Evolutionary conservation across 64 coral and sea anemone genomes (phyloP).

Genomic region (Dendronephthya gigantea): DNA sequence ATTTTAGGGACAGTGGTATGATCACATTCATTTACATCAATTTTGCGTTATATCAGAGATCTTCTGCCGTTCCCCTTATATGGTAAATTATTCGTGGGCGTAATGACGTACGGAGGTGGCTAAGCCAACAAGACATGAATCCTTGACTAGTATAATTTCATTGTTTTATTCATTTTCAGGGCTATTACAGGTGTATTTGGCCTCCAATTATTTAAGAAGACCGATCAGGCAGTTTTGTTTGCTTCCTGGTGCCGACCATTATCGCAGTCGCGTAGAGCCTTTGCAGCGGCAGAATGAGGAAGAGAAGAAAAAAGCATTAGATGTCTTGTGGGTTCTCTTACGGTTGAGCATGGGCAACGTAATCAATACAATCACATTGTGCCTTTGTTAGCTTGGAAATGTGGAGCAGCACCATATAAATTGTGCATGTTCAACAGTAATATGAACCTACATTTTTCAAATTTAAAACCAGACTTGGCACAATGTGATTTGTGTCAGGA

Average conservation of each 20-base stretch:
- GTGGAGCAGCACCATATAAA: not conserved
- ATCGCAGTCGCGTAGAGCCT: not conserved
- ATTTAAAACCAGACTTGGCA: not conserved
- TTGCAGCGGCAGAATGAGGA: not conserved
- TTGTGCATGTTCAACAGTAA: not conserved
- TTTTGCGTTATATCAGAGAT: too few relatives aligned
- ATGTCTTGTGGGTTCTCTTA: not conserved
- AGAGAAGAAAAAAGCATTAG: not conserved
- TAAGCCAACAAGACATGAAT: too few relatives aligned
- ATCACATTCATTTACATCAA: too few relatives aligned
- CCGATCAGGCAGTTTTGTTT: not conserved
- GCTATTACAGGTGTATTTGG: not conserved
- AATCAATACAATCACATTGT: not conserved
- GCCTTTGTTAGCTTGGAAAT: not conserved
- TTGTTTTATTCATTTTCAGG: not conserved
- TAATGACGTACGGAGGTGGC: too few relatives aligned
- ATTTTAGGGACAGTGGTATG: too few relatives aligned
- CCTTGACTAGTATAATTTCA: too few relatives aligned
- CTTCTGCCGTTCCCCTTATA: too few relatives aligned
- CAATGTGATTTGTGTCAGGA: not conserved
- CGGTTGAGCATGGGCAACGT: not conserved
- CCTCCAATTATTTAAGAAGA: not conserved
- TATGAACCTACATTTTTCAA: not conserved
- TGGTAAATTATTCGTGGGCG: too few relatives aligned
- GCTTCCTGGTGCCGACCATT: not conserved